phyloP scores from a whole-genome alignment of 2,888 invertebrate species.

The Margaritifera margaritifera region DNA sequence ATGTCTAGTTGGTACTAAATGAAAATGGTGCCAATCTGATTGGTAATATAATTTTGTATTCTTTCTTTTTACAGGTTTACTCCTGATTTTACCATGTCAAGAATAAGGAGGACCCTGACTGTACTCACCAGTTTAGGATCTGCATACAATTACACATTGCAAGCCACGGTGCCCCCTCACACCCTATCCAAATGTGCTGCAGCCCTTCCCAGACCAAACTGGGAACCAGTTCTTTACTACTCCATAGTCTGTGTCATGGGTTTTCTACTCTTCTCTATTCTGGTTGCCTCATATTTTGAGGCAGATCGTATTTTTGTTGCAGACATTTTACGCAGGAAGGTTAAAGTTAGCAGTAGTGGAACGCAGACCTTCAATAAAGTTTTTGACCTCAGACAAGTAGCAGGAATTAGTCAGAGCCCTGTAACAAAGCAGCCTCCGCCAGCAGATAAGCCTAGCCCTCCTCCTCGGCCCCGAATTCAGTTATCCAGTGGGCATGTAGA shows the following conservation, averaged over 20 bases:
- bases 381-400: slow-evolving; percentile 71
- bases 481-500: slow-evolving; percentile 49
- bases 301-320: slow-evolving; percentile 80
- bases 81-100: slow-evolving; percentile 88
- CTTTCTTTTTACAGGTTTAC: slow-evolving; percentile 78
- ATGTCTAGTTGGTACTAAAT: too few species aligned
- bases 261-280: slow-evolving; percentile 79
- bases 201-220: slow-evolving; percentile 82
- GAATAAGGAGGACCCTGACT: slow-evolving; percentile 77
- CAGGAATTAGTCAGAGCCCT: slow-evolving; percentile 41
- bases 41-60: neutral
- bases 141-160: slow-evolving; percentile 80
- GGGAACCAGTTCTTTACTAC: slow-evolving; percentile 84
- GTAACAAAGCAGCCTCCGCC: slow-evolving; percentile 15
- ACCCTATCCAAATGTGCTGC: slow-evolving; percentile 82
- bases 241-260: slow-evolving; percentile 72
- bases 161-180: slow-evolving; percentile 80
- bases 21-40: too few species aligned
- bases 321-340: slow-evolving; percentile 64
- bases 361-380: slow-evolving; percentile 77
- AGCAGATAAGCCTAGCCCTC: slow-evolving; percentile 18
- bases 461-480: slow-evolving; percentile 35
- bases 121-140: slow-evolving; percentile 71
- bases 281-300: slow-evolving; percentile 82
- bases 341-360: slow-evolving; percentile 64